Evolutionary conservation across 2,113 vertebrate species (phyloP).

Genomic region (Eudorcas thomsonii): DNA sequence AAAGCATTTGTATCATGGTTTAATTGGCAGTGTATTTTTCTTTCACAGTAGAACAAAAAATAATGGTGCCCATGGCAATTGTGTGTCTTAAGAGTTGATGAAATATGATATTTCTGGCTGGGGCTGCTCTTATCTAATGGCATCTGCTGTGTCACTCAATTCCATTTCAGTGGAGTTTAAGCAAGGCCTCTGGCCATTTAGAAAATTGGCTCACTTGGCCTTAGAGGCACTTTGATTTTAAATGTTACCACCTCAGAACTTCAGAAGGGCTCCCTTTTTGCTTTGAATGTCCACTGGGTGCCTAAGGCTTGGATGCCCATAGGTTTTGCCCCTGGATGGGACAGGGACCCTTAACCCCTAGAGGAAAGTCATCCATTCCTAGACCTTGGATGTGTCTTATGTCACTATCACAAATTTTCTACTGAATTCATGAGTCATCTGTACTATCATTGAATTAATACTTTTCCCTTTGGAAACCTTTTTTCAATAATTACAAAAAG

Average conservation of each 20-base stretch:
- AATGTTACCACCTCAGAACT: neutral
- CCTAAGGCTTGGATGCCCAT: neutral
- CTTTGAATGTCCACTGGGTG: neutral
- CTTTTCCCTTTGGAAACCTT: neutral
- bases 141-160: slow-evolving; percentile 1
- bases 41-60: slow-evolving; percentile 1
- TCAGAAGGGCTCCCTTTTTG: neutral
- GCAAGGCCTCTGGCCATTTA: neutral
- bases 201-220: neutral
- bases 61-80: neutral
- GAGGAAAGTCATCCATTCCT: neutral
- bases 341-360: neutral
- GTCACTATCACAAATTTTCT: neutral
- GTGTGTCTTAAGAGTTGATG: neutral
- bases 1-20: slow-evolving; percentile 25
- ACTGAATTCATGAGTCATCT: neutral
- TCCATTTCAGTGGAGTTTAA: neutral
- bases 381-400: neutral
- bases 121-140: neutral
- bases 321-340: neutral
- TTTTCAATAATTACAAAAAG: neutral
- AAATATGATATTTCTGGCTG: neutral
- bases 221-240: neutral
- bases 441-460: neutral
- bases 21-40: slow-evolving; percentile 46